Evolutionary conservation across 1,140 invertebrate species (phyloP).

Genomic region (Bombyx mori): DNA sequence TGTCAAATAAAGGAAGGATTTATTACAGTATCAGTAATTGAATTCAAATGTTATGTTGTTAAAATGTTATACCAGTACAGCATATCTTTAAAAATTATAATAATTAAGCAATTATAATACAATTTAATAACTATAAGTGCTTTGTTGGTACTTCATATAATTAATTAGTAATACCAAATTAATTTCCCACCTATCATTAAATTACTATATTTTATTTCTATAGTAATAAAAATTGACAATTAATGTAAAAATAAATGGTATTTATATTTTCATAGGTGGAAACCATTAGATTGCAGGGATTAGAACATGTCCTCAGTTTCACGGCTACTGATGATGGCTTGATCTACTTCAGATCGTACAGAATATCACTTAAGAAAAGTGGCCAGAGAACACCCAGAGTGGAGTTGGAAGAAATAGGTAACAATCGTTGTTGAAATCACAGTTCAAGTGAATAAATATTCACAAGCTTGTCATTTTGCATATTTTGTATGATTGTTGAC

Average conservation of each 20-base stretch:
- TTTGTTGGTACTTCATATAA: background rate
- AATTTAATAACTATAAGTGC: background rate
- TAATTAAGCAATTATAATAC: background rate
- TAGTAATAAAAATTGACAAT: background rate
- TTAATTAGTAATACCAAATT: background rate
- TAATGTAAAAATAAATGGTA: background rate
- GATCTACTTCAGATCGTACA: conserved; percentile 91
- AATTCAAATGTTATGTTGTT: no score
- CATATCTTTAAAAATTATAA: no score
- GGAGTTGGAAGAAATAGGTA: conserved; percentile 93
- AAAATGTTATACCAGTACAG: no score
- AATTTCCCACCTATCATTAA: background rate
- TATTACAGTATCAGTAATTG: no score
- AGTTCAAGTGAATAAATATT: no score
- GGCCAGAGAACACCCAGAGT: conserved; percentile 88
- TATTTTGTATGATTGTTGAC: no score
- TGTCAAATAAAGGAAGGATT: no score
- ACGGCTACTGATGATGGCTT: conserved; percentile 83
- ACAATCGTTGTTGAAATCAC: conserved; percentile 3
- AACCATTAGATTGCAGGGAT: conserved; percentile 87
- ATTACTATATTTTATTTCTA: conserved; percentile 6
- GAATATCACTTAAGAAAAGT: conserved; percentile 92
- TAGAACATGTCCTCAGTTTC: conserved; percentile 94
- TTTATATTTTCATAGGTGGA: conserved; percentile 69
- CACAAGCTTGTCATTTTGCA: no score